Percentiles rank a stretch among this genome's conserved stretches.
phyloP scores from a whole-genome alignment of 53 echinoderm and acorn worm genomes.

The Pentamera pediparva region DNA sequence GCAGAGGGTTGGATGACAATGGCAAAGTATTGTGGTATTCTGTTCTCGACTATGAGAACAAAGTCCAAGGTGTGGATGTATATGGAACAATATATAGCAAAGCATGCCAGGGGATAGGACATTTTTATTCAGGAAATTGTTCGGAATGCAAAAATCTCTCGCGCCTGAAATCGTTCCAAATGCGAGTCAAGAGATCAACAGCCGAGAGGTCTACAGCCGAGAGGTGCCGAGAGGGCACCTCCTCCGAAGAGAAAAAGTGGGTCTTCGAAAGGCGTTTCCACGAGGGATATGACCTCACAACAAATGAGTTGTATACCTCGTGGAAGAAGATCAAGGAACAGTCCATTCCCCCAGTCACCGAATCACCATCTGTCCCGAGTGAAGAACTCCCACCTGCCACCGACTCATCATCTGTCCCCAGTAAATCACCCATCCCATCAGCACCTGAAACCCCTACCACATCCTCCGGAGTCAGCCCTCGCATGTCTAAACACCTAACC shows the following conservation, averaged over 20 bases:
- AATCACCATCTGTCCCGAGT: neutral
- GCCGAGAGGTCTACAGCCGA: no score
- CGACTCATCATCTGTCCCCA: neutral
- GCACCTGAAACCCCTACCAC: neutral
- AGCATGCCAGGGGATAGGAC: no score
- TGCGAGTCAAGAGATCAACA: no score
- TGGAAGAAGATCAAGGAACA: neutral
- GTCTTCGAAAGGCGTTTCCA: neutral
- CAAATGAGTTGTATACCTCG: neutral
- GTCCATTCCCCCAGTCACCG: neutral
- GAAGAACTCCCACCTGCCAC: neutral
- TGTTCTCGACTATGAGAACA: no score
- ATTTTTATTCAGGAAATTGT: no score
- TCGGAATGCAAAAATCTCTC: no score
- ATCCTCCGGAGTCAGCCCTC: no score
- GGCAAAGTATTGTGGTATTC: no score
- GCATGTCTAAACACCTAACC: neutral
- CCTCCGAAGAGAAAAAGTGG: neutral
- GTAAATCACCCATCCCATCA: neutral
- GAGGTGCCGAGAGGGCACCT: neutral
- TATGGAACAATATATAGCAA: no score
- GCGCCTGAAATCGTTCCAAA: no score
- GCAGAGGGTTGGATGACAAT: no score
- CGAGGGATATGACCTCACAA: neutral
- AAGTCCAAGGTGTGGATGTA: no score